Conservation (phyloP, 2,888 invertebrate species). For the Steinernema hermaphroditum region DNA sequence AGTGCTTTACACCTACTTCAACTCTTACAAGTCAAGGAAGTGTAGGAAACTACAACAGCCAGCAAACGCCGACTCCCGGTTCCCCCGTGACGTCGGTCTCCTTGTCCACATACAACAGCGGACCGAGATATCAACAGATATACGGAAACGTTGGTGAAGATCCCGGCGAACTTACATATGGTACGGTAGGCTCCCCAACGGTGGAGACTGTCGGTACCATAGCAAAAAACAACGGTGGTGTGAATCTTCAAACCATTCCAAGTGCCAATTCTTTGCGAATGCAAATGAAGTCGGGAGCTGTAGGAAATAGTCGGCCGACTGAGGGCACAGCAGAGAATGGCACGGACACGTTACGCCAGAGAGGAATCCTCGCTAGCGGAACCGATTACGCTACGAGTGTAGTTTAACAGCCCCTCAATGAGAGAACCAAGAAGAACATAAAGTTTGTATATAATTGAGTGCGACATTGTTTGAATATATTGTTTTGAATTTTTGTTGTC, state of each 20-base stretch:
- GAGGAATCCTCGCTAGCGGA: slow-evolving; percentile 9
- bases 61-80: slow-evolving; percentile 53
- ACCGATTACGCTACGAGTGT: slow-evolving; percentile 12
- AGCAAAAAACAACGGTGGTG: not conserved
- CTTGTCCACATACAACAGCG: not conserved
- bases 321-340: not conserved
- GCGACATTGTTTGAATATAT: too few relatives aligned
- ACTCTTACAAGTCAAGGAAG: slow-evolving; percentile 55
- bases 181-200: not conserved
- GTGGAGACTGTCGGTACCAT: not conserved
- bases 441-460: too few relatives aligned
- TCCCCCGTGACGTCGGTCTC: slow-evolving; percentile 38
- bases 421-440: not conserved
- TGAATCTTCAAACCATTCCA: slow-evolving; percentile 2
- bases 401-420: not conserved
- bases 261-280: not conserved
- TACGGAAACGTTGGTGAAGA: slow-evolving; percentile 43
- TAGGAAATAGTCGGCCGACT: not conserved
- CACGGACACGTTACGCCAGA: not conserved
- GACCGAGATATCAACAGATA: slow-evolving; percentile 23
- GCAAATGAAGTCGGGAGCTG: slow-evolving; percentile 1
- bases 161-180: not conserved
- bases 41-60: slow-evolving; percentile 39
- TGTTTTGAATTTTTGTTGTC: too few relatives aligned
- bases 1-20: slow-evolving; percentile 57